Evolutionary conservation across 2,113 vertebrate species (phyloP).

Genomic region (Calidris pugnax): DNA sequence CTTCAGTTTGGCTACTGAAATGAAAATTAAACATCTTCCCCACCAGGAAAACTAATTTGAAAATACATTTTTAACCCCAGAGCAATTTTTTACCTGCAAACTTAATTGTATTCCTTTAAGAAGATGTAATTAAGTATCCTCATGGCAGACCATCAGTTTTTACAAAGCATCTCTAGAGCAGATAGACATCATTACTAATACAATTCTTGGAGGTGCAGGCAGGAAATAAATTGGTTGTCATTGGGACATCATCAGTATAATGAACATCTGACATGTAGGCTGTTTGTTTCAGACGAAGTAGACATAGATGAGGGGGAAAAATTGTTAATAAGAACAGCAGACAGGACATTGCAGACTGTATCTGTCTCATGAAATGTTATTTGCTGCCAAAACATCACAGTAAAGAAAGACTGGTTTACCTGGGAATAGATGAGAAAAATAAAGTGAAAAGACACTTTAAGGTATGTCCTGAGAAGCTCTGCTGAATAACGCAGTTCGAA

Average conservation of each 20-base stretch:
- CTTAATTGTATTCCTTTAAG: constrained; percentile 62
- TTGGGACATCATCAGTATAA: constrained; percentile 54
- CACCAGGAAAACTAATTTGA: constrained; percentile 31
- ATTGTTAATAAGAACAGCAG: constrained; percentile 40
- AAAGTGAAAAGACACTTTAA: not conserved
- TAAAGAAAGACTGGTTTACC: not conserved
- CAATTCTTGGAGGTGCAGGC: constrained; percentile 43
- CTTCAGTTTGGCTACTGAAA: constrained; percentile 12
- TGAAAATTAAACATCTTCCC: constrained; percentile 50
- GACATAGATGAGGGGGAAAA: not conserved
- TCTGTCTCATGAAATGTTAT: constrained; percentile 29
- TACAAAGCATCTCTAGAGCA: constrained; percentile 44
- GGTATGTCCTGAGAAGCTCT: not conserved
- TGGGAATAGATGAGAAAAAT: constrained; percentile 14
- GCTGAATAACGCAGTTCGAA: not conserved
- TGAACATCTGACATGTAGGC: constrained; percentile 39
- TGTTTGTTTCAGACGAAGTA: constrained; percentile 23
- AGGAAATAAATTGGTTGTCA: constrained; percentile 67
- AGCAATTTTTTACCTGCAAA: constrained; percentile 52
- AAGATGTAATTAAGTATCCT: constrained; percentile 63
- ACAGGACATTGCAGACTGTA: constrained; percentile 6
- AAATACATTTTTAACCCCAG: constrained; percentile 51
- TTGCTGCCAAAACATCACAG: constrained; percentile 24
- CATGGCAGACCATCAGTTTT: constrained; percentile 43
- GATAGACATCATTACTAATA: constrained; percentile 53